Evolutionary conservation across 2,888 invertebrate genomes (phyloP).

Genomic region (Lycia hirtaria): DNA sequence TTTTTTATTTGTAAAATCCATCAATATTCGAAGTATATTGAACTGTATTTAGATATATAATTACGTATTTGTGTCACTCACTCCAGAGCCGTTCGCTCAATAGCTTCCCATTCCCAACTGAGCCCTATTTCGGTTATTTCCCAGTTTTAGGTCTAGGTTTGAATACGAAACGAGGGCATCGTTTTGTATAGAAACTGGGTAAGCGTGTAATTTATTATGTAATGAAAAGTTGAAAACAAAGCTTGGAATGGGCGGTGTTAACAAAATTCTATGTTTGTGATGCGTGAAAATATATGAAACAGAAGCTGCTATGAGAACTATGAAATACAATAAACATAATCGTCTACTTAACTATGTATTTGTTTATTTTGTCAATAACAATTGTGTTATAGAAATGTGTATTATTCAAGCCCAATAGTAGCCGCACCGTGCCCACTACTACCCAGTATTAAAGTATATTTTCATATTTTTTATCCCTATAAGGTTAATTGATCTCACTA

Average conservation of each 20-base stretch:
- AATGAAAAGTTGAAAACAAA: conserved; percentile 18
- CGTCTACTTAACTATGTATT: no score
- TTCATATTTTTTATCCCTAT: no score
- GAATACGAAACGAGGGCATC: background rate
- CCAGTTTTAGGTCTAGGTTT: background rate
- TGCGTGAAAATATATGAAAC: background rate
- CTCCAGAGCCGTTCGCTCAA: background rate
- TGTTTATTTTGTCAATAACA: no score
- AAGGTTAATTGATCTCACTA: no score
- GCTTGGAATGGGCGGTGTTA: conserved; percentile 6
- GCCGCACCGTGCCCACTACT: no score
- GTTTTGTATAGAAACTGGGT: conserved; percentile 6
- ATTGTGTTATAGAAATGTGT: no score
- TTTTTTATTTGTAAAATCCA: no score
- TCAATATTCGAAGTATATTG: background rate
- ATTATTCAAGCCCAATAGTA: no score
- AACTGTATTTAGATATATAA: no score
- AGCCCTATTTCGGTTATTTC: background rate
- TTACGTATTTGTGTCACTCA: background rate
- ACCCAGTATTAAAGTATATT: no score
- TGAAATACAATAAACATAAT: background rate
- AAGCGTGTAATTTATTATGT: conserved; percentile 10
- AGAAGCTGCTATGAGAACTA: background rate
- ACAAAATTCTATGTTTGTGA: background rate
- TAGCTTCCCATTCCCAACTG: background rate